Conservation (phyloP, 2,797 vertebrate genomes). For the Setipinna tenuifilis region DNA sequence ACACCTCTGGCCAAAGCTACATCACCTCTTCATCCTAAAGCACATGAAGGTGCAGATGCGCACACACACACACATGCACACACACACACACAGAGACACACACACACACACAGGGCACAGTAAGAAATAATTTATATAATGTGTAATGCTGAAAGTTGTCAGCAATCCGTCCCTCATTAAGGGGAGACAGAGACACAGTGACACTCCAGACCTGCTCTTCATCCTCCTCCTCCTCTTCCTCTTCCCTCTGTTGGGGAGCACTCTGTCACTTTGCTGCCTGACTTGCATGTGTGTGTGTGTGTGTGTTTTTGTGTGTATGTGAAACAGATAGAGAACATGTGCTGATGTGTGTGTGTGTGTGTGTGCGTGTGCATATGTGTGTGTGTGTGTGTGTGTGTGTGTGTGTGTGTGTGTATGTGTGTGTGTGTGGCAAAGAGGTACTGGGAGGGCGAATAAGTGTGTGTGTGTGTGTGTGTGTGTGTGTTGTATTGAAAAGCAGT, state of each 20-base stretch:
- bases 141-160: constrained; percentile 76
- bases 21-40: neutral
- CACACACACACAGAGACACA: constrained; percentile 71
- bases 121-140: constrained; percentile 82
- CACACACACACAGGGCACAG: constrained; percentile 59
- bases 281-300: neutral
- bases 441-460: no score
- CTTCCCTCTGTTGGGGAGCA: constrained; percentile 32
- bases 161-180: constrained; percentile 73
- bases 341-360: neutral
- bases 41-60: neutral
- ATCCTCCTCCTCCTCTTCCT: neutral
- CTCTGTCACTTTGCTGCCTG: neutral
- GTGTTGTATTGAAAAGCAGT: no score
- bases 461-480: no score
- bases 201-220: constrained; percentile 58
- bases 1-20: neutral
- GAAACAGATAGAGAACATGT: neutral
- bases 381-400: neutral
- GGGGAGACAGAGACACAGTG: constrained; percentile 72
- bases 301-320: neutral
- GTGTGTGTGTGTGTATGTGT: no score
- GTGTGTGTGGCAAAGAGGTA: no score
- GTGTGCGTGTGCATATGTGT: neutral
- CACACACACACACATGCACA: constrained; percentile 67